phyloP scores from a whole-genome alignment of 2,888 invertebrate species.

The Eumacrocentrus americanus region DNA sequence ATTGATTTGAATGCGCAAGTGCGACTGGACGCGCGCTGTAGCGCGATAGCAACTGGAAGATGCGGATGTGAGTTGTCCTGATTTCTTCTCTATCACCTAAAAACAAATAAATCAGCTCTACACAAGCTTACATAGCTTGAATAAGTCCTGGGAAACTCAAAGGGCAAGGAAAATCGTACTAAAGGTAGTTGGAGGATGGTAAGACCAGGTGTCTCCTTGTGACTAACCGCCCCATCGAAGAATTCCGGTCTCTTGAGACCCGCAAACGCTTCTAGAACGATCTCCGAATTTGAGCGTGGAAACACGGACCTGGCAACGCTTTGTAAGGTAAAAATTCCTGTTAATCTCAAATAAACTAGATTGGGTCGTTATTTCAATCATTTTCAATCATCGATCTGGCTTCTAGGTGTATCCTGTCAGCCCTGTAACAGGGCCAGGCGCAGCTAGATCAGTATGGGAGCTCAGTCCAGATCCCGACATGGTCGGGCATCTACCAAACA shows the following conservation, averaged over 20 bases:
- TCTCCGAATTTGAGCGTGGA: constrained; percentile 51
- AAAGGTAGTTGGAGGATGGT: constrained; percentile 44
- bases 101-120: no score
- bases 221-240: constrained; percentile 51
- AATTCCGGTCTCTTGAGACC: constrained; percentile 39
- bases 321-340: constrained; percentile 49
- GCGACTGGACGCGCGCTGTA: constrained; percentile 22
- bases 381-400: no score
- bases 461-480: constrained; percentile 64
- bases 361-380: no score
- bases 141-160: neutral
- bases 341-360: neutral
- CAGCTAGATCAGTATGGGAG: constrained; percentile 89
- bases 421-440: constrained; percentile 77
- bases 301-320: constrained; percentile 60
- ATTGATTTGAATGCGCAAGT: constrained; percentile 60
- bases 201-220: constrained; percentile 47
- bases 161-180: no score
- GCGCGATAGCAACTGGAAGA: constrained; percentile 28
- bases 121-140: no score
- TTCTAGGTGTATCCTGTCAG: constrained; percentile 57
- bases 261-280: constrained; percentile 43
- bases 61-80: constrained; percentile 28
- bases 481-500: constrained; percentile 58
- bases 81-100: no score